Evolutionary conservation across 2,113 vertebrate species (phyloP).

Genomic region (Spea multiplicata): DNA sequence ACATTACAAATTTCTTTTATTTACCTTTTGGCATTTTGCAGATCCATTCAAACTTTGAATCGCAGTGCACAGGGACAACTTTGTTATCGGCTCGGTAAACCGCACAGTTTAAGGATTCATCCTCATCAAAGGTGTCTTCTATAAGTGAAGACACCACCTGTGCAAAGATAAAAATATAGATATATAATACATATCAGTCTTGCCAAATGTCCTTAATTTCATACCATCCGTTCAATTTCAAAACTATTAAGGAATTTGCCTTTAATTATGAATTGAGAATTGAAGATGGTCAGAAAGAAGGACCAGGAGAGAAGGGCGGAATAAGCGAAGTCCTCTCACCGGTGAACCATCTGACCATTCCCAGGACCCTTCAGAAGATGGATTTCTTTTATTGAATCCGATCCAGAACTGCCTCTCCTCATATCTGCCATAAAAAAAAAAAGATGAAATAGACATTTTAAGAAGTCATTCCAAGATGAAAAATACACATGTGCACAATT

Average conservation of each 20-base stretch:
- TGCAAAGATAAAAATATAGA: not conserved
- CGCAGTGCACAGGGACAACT: conserved; percentile 74
- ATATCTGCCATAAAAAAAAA: conserved; percentile 57
- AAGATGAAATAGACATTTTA: too few relatives aligned
- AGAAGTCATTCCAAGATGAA: too few relatives aligned
- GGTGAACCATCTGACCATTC: conserved; percentile 87
- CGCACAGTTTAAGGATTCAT: conserved; percentile 78
- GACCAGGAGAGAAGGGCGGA: not conserved
- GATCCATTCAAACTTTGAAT: conserved; percentile 85
- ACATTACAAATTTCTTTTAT: conserved; percentile 10
- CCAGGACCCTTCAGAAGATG: conserved; percentile 73
- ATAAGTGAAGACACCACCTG: conserved; percentile 87
- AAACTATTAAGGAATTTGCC: too few relatives aligned
- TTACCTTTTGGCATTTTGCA: conserved; percentile 89
- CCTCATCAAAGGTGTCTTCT: conserved; percentile 74
- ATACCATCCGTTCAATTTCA: too few relatives aligned
- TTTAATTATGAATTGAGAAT: too few relatives aligned
- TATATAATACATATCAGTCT: too few relatives aligned
- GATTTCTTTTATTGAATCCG: conserved; percentile 88
- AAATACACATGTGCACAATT: too few relatives aligned
- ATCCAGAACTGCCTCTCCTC: conserved; percentile 92
- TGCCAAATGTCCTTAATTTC: too few relatives aligned
- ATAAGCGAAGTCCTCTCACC: conserved; percentile 62
- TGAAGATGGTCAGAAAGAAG: not conserved
- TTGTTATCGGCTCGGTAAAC: conserved; percentile 75